phyloP scores from a whole-genome alignment of 2,797 vertebrate species.

The Chelonia mydas region DNA sequence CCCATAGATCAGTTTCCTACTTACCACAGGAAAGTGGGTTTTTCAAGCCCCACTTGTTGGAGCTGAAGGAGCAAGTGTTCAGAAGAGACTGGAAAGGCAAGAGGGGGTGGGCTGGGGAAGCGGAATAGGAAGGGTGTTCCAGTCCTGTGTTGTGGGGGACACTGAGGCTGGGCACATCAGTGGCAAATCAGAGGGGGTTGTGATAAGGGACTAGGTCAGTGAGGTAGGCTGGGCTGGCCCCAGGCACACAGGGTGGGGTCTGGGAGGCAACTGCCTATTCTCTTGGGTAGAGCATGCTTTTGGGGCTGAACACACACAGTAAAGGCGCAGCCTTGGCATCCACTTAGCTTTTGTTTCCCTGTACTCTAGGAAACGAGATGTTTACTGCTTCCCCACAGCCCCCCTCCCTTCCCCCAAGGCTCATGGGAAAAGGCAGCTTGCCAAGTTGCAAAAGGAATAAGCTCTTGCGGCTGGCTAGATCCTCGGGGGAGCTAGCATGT shows the following conservation, averaged over 20 bases:
- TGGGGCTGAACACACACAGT: background rate
- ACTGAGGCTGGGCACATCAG: background rate
- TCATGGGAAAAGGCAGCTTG: background rate
- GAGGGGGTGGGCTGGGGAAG: background rate
- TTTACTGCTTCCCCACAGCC: background rate
- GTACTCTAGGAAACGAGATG: background rate
- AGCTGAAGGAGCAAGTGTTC: fast-evolving
- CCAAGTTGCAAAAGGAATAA: background rate
- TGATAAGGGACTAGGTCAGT: background rate
- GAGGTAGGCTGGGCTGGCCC: background rate
- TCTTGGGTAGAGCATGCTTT: background rate
- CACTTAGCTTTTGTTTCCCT: background rate
- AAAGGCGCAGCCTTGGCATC: background rate
- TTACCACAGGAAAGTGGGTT: background rate
- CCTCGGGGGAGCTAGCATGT: background rate
- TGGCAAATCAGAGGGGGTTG: background rate
- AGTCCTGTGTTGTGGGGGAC: background rate
- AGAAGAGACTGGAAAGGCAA: background rate
- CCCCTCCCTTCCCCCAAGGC: background rate
- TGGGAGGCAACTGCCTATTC: background rate
- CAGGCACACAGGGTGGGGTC: background rate
- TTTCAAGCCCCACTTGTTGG: background rate
- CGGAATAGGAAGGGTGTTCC: background rate
- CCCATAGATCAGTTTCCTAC: background rate
- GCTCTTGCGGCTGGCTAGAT: background rate